A percentile compares a stretch with the other conserved stretches of the same genome.
These are phyloP conservation scores for Meloidogyne hapla DNA, from an alignment of 1,140 invertebrate genomes.

Conservation along the genomic window DNA sequence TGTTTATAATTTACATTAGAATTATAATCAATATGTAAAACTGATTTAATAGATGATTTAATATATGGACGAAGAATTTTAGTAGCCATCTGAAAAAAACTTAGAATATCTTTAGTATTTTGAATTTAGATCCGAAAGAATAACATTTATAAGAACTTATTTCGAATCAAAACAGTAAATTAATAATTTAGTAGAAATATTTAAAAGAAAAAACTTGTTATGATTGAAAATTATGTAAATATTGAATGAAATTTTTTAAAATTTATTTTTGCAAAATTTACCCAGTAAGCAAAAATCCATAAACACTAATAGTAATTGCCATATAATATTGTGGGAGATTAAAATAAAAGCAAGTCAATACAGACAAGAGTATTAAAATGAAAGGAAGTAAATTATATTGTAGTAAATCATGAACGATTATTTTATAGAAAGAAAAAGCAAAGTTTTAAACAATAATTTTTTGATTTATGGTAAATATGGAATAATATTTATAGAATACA, in stretches of 20 bases:
- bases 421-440: not conserved
- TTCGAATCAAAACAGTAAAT: too few relatives aligned
- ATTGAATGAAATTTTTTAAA: too few relatives aligned
- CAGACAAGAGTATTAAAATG: too few relatives aligned
- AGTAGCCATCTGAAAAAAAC: conserved; percentile 12
- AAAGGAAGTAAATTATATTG: too few relatives aligned
- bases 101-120: too few relatives aligned
- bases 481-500: not conserved
- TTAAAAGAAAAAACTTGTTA: not conserved
- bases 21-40: conserved; percentile 14
- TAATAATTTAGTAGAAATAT: not conserved
- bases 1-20: not conserved
- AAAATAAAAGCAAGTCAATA: not conserved
- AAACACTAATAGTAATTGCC: too few relatives aligned
- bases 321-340: not conserved
- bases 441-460: not conserved
- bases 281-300: too few relatives aligned
- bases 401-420: too few relatives aligned
- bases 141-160: too few relatives aligned
- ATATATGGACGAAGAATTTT: conserved; percentile 18
- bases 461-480: not conserved
- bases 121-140: too few relatives aligned
- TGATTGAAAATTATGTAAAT: not conserved
- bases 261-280: not conserved
- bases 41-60: not conserved